phyloP scores from a whole-genome alignment of 2,797 vertebrate species.

The Anolis apletophallus region DNA sequence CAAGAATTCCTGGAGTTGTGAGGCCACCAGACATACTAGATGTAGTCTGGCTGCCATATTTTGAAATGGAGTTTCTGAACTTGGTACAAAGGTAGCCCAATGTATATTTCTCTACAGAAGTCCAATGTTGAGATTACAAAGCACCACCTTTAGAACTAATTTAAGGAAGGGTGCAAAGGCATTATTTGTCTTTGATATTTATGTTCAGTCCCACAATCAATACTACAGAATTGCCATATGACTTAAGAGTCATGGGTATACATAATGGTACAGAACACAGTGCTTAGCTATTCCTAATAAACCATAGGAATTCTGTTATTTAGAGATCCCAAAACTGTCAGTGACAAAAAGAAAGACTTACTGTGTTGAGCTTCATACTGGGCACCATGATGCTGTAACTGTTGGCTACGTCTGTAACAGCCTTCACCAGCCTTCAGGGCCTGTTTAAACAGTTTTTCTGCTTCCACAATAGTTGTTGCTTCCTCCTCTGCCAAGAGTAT shows the following conservation, averaged over 20 bases:
- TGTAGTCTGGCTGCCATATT: too few species aligned
- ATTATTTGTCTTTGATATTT: neutral
- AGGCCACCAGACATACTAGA: too few species aligned
- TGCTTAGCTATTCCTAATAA: neutral
- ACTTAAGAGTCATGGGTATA: neutral
- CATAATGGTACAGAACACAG: neutral
- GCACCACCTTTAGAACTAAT: too few species aligned
- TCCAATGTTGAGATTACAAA: too few species aligned
- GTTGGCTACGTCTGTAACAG: slow-evolving; percentile 94
- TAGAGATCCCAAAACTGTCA: neutral
- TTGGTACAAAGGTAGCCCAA: too few species aligned
- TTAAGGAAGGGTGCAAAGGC: too few species aligned
- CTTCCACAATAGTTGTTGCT: slow-evolving; percentile 96
- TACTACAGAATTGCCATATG: neutral
- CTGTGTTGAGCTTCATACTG: slow-evolving; percentile 97
- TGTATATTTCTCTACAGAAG: too few species aligned
- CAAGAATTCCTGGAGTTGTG: too few species aligned
- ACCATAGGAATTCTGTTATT: slow-evolving; percentile 17
- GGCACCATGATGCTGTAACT: slow-evolving; percentile 93
- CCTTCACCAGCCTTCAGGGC: slow-evolving; percentile 93
- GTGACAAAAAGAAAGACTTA: slow-evolving; percentile 70
- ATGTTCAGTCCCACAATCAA: neutral
- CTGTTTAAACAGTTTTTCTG: slow-evolving; percentile 95
- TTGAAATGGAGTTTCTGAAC: too few species aligned
- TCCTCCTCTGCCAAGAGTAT: slow-evolving; percentile 98